Evolutionary conservation across 1,140 invertebrate species (phyloP).

Genomic region (Himalopsyche phryganea): DNA sequence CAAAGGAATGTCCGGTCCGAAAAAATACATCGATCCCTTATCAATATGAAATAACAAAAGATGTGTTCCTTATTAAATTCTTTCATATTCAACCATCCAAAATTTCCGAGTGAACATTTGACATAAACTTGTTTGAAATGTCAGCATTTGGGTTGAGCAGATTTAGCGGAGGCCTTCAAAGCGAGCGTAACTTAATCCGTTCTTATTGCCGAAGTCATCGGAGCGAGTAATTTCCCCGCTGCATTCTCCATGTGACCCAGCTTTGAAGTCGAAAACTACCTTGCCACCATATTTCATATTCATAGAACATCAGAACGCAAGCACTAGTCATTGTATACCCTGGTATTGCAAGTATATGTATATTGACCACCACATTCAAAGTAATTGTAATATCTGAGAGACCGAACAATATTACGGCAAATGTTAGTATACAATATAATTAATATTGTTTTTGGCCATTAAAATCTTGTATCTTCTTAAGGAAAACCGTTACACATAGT

Average conservation of each 20-base stretch:
- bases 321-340: no score
- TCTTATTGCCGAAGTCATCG: slow-evolving; percentile 32
- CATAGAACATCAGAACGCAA: slow-evolving; percentile 6
- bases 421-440: no score
- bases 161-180: slow-evolving; percentile 27
- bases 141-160: slow-evolving; percentile 33
- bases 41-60: slow-evolving; percentile 15
- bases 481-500: no score
- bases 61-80: slow-evolving; percentile 32
- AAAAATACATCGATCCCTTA: slow-evolving; percentile 17
- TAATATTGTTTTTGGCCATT: no score
- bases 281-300: slow-evolving; percentile 27
- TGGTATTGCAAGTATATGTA: no score
- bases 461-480: no score
- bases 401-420: no score
- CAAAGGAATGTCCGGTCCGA: not conserved
- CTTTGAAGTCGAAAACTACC: slow-evolving; percentile 24
- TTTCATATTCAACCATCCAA: slow-evolving; percentile 33
- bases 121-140: slow-evolving; percentile 33
- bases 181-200: slow-evolving; percentile 32
- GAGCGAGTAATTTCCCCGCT: slow-evolving; percentile 32
- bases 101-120: slow-evolving; percentile 30
- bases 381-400: no score
- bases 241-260: slow-evolving; percentile 30
- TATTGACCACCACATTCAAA: no score